A percentile compares a stretch with the other conserved stretches of the same genome.
These are phyloP conservation scores for Mus spicilegus DNA, from an alignment of 2,113 vertebrate species.

Conservation along the genomic window DNA sequence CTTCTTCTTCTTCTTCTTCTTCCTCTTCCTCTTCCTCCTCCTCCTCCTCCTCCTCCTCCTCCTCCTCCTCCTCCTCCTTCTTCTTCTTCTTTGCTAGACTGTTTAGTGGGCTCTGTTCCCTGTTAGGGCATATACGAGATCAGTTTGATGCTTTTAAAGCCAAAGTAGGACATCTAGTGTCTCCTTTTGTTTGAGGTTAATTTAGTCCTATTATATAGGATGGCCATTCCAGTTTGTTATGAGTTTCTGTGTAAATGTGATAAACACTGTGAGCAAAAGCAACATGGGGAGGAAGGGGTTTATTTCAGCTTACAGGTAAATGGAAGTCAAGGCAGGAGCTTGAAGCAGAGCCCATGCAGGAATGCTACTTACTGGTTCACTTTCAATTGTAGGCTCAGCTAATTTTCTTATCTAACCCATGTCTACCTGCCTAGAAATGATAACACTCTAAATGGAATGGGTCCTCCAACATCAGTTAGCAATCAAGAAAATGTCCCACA, in stretches of 20 bases:
- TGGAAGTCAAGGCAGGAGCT: neutral
- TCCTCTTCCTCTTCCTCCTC: too few relatives aligned
- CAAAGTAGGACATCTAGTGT: neutral
- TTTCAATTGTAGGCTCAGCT: neutral
- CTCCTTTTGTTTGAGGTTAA: neutral
- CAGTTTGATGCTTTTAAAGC: neutral
- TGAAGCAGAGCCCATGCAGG: neutral
- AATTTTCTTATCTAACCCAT: neutral
- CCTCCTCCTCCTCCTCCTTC: too few relatives aligned
- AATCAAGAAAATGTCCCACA: neutral
- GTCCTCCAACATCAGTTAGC: neutral
- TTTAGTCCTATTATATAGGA: neutral
- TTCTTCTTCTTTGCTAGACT: neutral
- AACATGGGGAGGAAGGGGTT: neutral
- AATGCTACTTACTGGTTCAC: too few relatives aligned
- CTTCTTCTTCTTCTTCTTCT: too few relatives aligned
- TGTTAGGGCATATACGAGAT: neutral
- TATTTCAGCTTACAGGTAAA: neutral
- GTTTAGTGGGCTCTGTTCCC: slow-evolving; percentile 1
- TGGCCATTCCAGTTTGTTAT: neutral
- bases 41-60: too few relatives aligned
- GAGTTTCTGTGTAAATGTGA: neutral
- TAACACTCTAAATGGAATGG: neutral
- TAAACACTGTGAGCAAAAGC: neutral
- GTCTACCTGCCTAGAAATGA: neutral